These are phyloP conservation scores for Cololabis saira DNA, from an alignment of 2,113 vertebrate genomes.

Conservation along the genomic window DNA sequence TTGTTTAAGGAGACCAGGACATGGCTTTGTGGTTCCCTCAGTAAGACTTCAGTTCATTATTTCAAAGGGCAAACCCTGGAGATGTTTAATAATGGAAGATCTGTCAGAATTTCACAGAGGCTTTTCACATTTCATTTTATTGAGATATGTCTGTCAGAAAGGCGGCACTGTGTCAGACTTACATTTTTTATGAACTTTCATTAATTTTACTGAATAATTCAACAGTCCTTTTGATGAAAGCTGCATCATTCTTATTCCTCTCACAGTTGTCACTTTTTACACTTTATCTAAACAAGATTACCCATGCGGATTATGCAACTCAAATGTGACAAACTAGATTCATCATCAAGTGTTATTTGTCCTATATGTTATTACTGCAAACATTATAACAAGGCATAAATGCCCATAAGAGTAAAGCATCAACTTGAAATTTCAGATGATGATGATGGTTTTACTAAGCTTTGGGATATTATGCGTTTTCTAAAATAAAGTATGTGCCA, in stretches of 20 bases:
- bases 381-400: not conserved
- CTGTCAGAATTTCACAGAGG: slow-evolving; percentile 52
- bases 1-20: slow-evolving; percentile 28
- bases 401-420: slow-evolving; percentile 3
- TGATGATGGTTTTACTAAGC: not conserved
- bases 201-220: slow-evolving; percentile 75
- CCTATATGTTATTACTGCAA: slow-evolving; percentile 6
- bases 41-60: slow-evolving; percentile 43
- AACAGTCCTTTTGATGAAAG: slow-evolving; percentile 57
- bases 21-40: slow-evolving; percentile 34
- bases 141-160: slow-evolving; percentile 53
- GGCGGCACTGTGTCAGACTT: slow-evolving; percentile 48
- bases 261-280: slow-evolving; percentile 45
- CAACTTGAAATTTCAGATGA: not conserved
- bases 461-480: too few species aligned
- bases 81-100: slow-evolving; percentile 70
- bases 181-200: slow-evolving; percentile 73
- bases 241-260: slow-evolving; percentile 34
- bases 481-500: too few species aligned
- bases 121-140: slow-evolving; percentile 40
- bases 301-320: slow-evolving; percentile 51
- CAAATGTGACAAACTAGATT: slow-evolving; percentile 13
- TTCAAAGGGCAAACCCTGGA: slow-evolving; percentile 55
- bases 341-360: slow-evolving; percentile 13
- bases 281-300: slow-evolving; percentile 61